phyloP scores from a whole-genome alignment of 2,113 vertebrate species.

The Fukomys damarensis region DNA sequence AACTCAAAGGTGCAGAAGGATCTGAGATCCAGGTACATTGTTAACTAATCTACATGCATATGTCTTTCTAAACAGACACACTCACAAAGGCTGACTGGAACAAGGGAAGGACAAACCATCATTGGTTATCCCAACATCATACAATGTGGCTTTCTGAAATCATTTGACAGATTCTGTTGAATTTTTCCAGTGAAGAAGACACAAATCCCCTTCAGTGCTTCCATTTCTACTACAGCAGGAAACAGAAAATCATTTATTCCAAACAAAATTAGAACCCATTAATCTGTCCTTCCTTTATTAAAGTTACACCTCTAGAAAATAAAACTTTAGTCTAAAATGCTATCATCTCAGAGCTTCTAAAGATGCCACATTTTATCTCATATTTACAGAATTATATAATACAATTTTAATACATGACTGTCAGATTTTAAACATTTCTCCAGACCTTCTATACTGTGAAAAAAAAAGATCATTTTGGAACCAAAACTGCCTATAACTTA shows the following conservation, averaged over 20 bases:
- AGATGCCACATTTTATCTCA: background rate
- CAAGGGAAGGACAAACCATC: background rate
- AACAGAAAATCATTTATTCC: slow-evolving; percentile 29
- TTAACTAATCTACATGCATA: background rate
- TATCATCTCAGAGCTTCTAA: background rate
- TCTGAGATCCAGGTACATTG: background rate
- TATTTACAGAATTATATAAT: background rate
- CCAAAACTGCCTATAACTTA: background rate
- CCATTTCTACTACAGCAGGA: background rate
- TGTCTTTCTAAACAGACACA: slow-evolving; percentile 11
- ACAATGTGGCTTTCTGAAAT: background rate
- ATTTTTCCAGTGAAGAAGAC: background rate
- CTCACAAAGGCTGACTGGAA: background rate
- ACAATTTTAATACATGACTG: background rate
- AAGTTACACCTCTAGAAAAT: background rate
- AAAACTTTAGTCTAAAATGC: slow-evolving; percentile 43
- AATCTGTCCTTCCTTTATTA: background rate
- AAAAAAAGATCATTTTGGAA: background rate
- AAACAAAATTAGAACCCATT: slow-evolving; percentile 9
- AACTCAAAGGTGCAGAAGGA: slow-evolving; percentile 1
- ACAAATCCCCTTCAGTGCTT: background rate
- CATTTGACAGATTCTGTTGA: background rate
- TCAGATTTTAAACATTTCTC: background rate
- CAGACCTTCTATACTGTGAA: background rate
- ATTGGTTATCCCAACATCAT: background rate